Evolutionary conservation across 2,888 invertebrate species (phyloP).

Genomic region (Melolontha melolontha): DNA sequence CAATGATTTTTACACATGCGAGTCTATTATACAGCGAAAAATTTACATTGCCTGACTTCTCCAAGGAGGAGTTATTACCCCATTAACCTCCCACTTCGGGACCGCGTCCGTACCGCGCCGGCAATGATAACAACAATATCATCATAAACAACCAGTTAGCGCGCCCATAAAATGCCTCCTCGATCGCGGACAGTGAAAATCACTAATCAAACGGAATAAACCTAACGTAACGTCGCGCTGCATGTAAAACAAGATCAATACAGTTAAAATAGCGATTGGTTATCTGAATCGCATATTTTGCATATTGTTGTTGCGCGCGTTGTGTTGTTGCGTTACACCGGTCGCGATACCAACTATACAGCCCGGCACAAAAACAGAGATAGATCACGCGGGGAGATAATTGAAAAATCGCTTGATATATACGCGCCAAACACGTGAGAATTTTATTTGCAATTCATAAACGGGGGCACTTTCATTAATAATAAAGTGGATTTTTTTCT

Average conservation of each 20-base stretch:
- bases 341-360: too few relatives aligned
- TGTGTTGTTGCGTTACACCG: not conserved
- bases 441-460: slow-evolving; percentile 53
- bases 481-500: slow-evolving; percentile 40
- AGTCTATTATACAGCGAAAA: slow-evolving; percentile 7
- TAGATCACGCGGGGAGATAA: slow-evolving; percentile 43
- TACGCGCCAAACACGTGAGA: slow-evolving; percentile 53
- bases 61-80: slow-evolving; percentile 9
- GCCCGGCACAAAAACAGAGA: slow-evolving; percentile 1
- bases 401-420: slow-evolving; percentile 55
- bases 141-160: slow-evolving; percentile 12
- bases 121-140: slow-evolving; percentile 23
- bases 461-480: slow-evolving; percentile 51
- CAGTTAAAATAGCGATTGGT: slow-evolving; percentile 22
- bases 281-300: slow-evolving; percentile 22
- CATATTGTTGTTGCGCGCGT: slow-evolving; percentile 2
- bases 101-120: not conserved
- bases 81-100: slow-evolving; percentile 21
- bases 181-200: slow-evolving; percentile 5
- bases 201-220: slow-evolving; percentile 25
- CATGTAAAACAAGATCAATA: slow-evolving; percentile 31
- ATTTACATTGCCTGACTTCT: slow-evolving; percentile 1
- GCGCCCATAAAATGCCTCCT: slow-evolving; percentile 15
- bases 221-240: not conserved
- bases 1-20: not conserved